A percentile compares a stretch with the other conserved stretches of the same genome.
phyloP scores from a whole-genome alignment of 2,888 invertebrate genomes.

The Leptarthrus brevirostris region DNA sequence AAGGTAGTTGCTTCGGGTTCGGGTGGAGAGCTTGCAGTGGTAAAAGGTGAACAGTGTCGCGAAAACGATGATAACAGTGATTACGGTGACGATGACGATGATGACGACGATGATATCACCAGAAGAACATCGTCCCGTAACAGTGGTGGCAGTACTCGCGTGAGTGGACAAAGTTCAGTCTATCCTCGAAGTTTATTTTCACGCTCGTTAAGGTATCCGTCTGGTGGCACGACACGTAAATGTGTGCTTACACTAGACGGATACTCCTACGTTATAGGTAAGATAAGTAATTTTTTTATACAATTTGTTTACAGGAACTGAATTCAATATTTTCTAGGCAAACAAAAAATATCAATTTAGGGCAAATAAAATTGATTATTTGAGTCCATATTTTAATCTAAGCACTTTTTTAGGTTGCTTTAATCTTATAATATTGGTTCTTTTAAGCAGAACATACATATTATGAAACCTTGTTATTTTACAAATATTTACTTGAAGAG shows the following conservation, averaged over 20 bases:
- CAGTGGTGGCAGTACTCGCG: constrained; percentile 15
- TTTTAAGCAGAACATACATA: too few species aligned
- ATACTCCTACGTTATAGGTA: constrained; percentile 89
- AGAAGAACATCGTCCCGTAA: constrained; percentile 23
- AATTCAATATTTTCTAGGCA: too few species aligned
- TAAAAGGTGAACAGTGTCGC: constrained; percentile 1
- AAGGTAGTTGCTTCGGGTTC: background rate
- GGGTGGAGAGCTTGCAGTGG: constrained; percentile 17
- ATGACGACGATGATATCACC: background rate
- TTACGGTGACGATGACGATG: constrained; percentile 10
- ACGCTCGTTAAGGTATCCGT: constrained; percentile 64
- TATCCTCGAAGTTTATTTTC: constrained; percentile 59
- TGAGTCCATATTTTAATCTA: too few species aligned
- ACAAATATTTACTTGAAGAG: too few species aligned
- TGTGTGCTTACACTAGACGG: constrained; percentile 87
- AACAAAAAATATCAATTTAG: too few species aligned
- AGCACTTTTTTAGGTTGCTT: too few species aligned
- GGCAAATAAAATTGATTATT: too few species aligned
- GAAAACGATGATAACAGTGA: constrained; percentile 5
- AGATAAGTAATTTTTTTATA: constrained; percentile 66
- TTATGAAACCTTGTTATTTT: too few species aligned
- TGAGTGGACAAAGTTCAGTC: constrained; percentile 53
- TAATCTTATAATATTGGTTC: too few species aligned
- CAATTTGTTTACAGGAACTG: background rate
- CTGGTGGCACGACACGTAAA: constrained; percentile 75